Evolutionary conservation across 2,888 invertebrate genomes (phyloP), one percentile per base, ranked within the genome.

Genomic region (Eupithecia abbreviata): DNA sequence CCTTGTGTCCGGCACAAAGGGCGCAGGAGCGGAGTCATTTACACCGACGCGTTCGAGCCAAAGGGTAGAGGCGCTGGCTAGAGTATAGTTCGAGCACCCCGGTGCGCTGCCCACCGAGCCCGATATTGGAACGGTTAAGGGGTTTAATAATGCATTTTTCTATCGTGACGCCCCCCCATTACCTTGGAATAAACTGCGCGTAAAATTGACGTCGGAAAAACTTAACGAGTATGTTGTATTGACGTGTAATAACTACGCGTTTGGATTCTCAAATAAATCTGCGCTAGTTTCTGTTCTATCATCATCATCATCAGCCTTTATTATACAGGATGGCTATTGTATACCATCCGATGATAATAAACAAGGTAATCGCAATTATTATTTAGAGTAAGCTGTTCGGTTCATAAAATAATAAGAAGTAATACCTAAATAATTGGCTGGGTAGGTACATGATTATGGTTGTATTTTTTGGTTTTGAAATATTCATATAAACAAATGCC

Each of bases 71-170:
- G 30, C 18, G 55, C 9, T 30, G 12, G 49, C 5, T n/a, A n/a
- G 4, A 62, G 66, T 42, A 42, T 7, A 42, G 15, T 6, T 5
- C 15, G 13, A 42, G 66, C 66, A 30, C 41, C 66, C 66, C 47
- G 66, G 66, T 42, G 18, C 18, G n/a, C 45, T 45, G 69, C 47
- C 69, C 45, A 68, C 18, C 13, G 10, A 18, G 69, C 47, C 45
- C 69, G 69, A 85, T 90, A 90, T 90, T 88, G 90, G 88, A 85
- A 87, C 88, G 85, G 91, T 91, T 92, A 92, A 91, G 89, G 89
- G 86, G 87, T 89, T 92, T 90, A 92, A 92, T 92, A 93, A 91
- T 93, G 90, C 90, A 92, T 90, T 93, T 91, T 90, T 91, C 89
- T 90, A 90, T 87, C 89, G 87, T 89, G 89, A 89, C 89, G 88